Evolutionary conservation across 2,888 invertebrate genomes (phyloP).

Genomic region (Macaria liturata): DNA sequence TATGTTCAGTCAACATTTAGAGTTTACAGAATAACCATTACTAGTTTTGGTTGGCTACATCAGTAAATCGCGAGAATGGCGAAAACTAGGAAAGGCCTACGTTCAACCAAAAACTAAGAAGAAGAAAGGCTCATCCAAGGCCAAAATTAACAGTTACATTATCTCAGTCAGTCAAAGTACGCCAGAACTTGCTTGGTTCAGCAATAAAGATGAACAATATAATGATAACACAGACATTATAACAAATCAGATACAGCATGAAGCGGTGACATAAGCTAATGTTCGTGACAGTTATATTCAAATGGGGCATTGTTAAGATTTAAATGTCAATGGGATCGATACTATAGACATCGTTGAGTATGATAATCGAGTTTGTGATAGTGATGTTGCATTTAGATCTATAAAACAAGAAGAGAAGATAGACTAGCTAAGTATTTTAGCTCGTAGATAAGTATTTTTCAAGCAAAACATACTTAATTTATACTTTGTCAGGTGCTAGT

Average conservation of each 20-base stretch:
- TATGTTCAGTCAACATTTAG: too few species aligned
- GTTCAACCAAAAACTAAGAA: too few species aligned
- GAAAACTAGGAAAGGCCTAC: too few species aligned
- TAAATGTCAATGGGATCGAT: slow-evolving; percentile 52
- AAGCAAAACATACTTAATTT: background rate
- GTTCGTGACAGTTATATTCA: slow-evolving; percentile 25
- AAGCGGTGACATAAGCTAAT: slow-evolving; percentile 36
- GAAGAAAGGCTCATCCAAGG: too few species aligned
- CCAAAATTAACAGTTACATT: too few species aligned
- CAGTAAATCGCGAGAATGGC: too few species aligned
- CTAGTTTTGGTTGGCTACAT: too few species aligned
- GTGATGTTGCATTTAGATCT: slow-evolving; percentile 29
- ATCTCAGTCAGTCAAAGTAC: too few species aligned
- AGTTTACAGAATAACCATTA: too few species aligned
- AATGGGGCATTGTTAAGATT: slow-evolving; percentile 39
- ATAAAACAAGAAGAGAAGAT: slow-evolving; percentile 19
- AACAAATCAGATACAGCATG: slow-evolving; percentile 14
- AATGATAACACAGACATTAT: slow-evolving; percentile 11
- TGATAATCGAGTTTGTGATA: slow-evolving; percentile 51
- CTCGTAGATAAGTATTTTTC: too few species aligned
- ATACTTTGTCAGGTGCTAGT: background rate
- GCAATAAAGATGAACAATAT: slow-evolving; percentile 9
- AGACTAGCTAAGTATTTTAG: too few species aligned
- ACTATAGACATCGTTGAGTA: slow-evolving; percentile 37
- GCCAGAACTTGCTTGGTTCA: background rate